Evolutionary conservation across 2,113 vertebrate genomes (phyloP).

Genomic region (Hydrochoerus hydrochaeris): DNA sequence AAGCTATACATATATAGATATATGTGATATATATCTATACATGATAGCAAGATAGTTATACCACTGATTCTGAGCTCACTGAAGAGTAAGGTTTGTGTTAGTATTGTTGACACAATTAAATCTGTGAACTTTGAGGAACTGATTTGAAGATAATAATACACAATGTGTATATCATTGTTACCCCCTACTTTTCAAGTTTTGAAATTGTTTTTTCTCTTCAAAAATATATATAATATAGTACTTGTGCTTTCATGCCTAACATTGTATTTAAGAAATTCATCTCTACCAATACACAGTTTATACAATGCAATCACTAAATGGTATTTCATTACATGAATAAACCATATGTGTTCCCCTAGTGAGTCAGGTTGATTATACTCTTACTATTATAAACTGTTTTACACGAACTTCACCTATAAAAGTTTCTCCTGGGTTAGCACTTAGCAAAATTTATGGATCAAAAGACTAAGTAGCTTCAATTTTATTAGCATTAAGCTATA

Average conservation of each 20-base stretch:
- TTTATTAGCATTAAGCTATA: background rate
- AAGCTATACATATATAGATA: too few species aligned
- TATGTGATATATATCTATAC: too few species aligned
- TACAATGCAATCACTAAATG: background rate
- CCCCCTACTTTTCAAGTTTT: too few species aligned
- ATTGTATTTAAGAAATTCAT: background rate
- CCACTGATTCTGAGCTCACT: too few species aligned
- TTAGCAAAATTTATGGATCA: background rate
- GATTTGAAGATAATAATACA: too few species aligned
- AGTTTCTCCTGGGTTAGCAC: background rate
- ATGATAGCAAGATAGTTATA: too few species aligned
- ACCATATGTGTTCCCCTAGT: background rate
- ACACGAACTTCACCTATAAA: background rate
- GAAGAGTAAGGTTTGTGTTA: too few species aligned
- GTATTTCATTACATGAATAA: background rate
- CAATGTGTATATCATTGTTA: too few species aligned
- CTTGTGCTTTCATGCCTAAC: background rate
- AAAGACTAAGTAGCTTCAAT: slow-evolving; percentile 1
- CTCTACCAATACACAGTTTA: background rate
- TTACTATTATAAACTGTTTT: background rate
- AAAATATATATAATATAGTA: background rate
- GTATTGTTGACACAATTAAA: too few species aligned
- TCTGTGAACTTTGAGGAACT: too few species aligned
- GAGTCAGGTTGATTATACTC: background rate
- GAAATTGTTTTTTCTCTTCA: too few species aligned